Evolutionary conservation across 2,113 vertebrate species (phyloP).

Genomic region (Opisthocomus hoazin): DNA sequence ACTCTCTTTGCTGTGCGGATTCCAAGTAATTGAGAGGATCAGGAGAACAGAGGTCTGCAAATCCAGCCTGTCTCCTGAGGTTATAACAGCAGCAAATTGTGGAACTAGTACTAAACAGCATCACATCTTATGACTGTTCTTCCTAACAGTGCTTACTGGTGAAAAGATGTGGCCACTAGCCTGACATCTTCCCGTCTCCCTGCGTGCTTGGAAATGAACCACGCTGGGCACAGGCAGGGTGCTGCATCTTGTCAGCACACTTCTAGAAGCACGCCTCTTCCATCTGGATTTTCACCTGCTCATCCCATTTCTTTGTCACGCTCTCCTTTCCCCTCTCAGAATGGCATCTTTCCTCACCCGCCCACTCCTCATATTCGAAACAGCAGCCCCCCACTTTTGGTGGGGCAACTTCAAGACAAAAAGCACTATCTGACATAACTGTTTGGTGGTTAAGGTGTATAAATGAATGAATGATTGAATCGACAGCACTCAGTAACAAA

Average conservation of each 20-base stretch:
- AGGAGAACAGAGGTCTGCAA: not conserved
- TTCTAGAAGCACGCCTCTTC: not conserved
- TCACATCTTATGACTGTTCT: not conserved
- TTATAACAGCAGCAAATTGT: not conserved
- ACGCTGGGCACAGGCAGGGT: rapidly evolving
- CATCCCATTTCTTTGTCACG: not conserved
- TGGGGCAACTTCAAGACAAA: not conserved
- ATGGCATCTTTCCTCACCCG: not conserved
- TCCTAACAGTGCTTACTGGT: not conserved
- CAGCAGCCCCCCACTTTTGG: not conserved
- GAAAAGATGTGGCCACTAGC: not conserved
- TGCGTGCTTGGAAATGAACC: not conserved
- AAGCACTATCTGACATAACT: not conserved
- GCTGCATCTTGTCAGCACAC: not conserved
- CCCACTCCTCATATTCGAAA: not conserved
- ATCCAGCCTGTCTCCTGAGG: not conserved
- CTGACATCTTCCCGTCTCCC: not conserved
- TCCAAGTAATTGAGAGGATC: not conserved
- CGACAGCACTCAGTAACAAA: not conserved
- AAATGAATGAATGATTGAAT: not conserved
- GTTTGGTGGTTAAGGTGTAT: not conserved
- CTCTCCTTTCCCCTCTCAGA: not conserved
- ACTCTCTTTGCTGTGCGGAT: not conserved
- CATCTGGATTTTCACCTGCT: not conserved
- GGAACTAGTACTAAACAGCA: not conserved